phyloP scores from a whole-genome alignment of 2,113 vertebrate genomes.

The Datnioides undecimradiatus region DNA sequence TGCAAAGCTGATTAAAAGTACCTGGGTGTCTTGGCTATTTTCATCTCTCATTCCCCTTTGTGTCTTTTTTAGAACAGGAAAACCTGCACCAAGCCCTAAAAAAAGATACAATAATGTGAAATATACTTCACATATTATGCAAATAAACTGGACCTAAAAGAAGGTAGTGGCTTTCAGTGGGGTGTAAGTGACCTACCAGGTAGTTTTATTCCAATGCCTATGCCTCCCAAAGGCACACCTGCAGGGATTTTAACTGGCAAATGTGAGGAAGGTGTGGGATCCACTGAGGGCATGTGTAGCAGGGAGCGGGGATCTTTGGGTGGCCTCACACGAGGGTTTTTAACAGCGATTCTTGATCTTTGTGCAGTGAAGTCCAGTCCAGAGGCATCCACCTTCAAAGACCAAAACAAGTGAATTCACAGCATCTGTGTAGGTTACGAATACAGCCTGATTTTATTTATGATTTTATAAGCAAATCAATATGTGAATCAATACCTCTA shows the following conservation, averaged over 20 bases:
- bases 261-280: conserved; percentile 55
- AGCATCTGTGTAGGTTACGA: neutral
- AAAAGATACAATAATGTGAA: neutral
- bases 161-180: neutral
- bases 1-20: conserved; percentile 12
- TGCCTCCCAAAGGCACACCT: conserved; percentile 62
- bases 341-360: conserved; percentile 80
- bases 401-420: neutral
- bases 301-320: conserved; percentile 81
- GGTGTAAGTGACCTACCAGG: conserved; percentile 72
- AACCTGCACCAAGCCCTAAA: conserved; percentile 73
- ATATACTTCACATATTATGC: neutral
- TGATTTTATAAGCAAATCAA: too few relatives aligned
- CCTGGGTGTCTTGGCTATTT: conserved; percentile 50
- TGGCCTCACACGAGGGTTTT: conserved; percentile 76
- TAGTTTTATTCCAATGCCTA: conserved; percentile 80
- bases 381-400: conserved; percentile 47
- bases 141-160: neutral
- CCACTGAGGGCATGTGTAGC: conserved; percentile 75
- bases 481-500: conserved; percentile 56
- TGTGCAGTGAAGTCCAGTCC: conserved; percentile 78
- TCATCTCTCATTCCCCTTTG: conserved; percentile 45
- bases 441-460: neutral
- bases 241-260: conserved; percentile 22
- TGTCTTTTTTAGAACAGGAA: conserved; percentile 80